These are phyloP conservation scores for Netelia melanura DNA, from an alignment of 2,888 invertebrate genomes.

Conservation along the genomic window DNA sequence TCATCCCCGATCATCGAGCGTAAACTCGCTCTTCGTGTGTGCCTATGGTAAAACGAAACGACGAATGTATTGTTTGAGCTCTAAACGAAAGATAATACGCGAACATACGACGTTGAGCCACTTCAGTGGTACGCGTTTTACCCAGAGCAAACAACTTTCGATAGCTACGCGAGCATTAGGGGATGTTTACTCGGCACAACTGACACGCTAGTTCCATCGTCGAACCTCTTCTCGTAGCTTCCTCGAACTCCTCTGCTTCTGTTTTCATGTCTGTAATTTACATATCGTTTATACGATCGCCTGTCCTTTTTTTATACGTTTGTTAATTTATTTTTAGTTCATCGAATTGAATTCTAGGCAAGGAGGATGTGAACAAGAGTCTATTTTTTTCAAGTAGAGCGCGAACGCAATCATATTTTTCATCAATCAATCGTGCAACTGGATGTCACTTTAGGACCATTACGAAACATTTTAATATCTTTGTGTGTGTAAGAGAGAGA, in stretches of 20 bases:
- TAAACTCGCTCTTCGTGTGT: constrained; percentile 4
- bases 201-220: constrained; percentile 28
- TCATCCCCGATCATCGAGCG: constrained; percentile 39
- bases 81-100: constrained; percentile 50
- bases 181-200: constrained; percentile 66
- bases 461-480: constrained; percentile 53
- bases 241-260: constrained; percentile 2
- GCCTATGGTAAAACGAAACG: constrained; percentile 27
- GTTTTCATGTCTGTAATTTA: constrained; percentile 13
- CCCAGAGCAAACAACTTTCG: constrained; percentile 69
- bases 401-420: constrained; percentile 10
- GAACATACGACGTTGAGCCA: constrained; percentile 43
- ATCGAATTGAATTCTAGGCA: neutral
- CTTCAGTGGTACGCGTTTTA: constrained; percentile 63
- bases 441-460: constrained; percentile 56
- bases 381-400: neutral
- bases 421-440: constrained; percentile 53
- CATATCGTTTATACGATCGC: constrained; percentile 15
- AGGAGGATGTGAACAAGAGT: neutral
- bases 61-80: constrained; percentile 28
- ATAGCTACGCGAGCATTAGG: constrained; percentile 72
- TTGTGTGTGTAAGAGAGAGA: constrained; percentile 4
- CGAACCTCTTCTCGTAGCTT: constrained; percentile 23
- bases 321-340: constrained; percentile 28
- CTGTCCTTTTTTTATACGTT: constrained; percentile 1